Evolutionary conservation across 2,888 invertebrate species (phyloP), one percentile per base, ranked within the genome.

Genomic region (Zhuqinia jingwanae): DNA sequence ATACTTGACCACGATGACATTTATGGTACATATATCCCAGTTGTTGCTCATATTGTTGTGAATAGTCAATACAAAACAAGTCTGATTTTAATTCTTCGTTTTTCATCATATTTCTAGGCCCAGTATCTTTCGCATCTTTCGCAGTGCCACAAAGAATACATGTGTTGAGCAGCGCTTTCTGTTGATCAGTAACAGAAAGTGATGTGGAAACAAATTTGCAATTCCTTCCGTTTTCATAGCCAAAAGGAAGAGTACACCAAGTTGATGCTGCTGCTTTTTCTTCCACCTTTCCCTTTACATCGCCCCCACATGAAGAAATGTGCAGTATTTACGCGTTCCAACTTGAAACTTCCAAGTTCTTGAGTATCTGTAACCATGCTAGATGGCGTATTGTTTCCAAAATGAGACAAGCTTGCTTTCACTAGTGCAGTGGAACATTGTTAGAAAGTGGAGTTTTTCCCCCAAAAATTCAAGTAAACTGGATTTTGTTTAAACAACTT

Each of bases 151-250:
- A 45, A 13, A 2, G 1, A 45, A 10, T 20, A 6, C 45, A 42
- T 20, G 2, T 50, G 73, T 17, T 27, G 30, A 17, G 10, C 80
- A 70, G 81, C 81, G 81, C 81, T n/a, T 36, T 70, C 81, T 81
- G 15, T 80, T 30, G 56, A n/a, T 17, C 1, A 56, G 20, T 1
- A 56, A 25, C 70, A 53, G 81, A 81, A 81, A 81, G 81, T 58
- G 17, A 53, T 42, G 30, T 36, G 36, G 36, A 36, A 36, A 8
- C 8, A 36, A 36, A 36, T 36, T 36, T 36, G 5, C 36, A 6
- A 36, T 36, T 36, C 5, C 36, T 47, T 20, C 10, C 20, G 47
- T 63, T 78, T 47, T 60, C n/a, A 10, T 27, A 8, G 42, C 11
- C 75, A 8, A 25, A 20, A 58, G 25, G 0, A 6, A 76, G 76